These are phyloP conservation scores for Platycheirus rosarum DNA, from an alignment of 2,888 invertebrate species.

Conservation along the genomic window DNA sequence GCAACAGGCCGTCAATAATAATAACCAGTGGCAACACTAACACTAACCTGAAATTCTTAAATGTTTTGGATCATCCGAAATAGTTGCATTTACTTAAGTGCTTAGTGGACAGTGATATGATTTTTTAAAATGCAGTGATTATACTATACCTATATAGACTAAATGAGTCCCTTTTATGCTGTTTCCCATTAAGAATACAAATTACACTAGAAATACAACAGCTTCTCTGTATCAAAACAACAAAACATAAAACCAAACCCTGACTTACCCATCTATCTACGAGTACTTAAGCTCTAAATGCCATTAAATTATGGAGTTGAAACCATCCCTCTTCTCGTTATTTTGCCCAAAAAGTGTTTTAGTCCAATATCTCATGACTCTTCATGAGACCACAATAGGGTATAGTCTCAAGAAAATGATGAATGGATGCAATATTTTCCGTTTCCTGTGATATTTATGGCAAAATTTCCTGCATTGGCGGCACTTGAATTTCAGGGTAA, in stretches of 20 bases:
- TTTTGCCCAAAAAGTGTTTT: conserved; percentile 11
- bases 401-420: conserved; percentile 59
- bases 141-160: too few relatives aligned
- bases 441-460: conserved; percentile 63
- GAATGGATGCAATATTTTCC: conserved; percentile 70
- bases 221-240: neutral
- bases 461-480: conserved; percentile 70
- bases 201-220: too few relatives aligned
- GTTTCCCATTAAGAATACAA: too few relatives aligned
- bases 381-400: neutral
- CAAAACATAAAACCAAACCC: conserved; percentile 11
- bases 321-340: conserved; percentile 23
- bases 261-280: conserved; percentile 16
- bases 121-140: too few relatives aligned
- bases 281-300: conserved; percentile 11
- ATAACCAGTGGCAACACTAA: too few relatives aligned
- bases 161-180: too few relatives aligned
- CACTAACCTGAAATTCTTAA: too few relatives aligned
- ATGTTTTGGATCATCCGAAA: too few relatives aligned
- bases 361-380: conserved; percentile 10
- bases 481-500: conserved; percentile 51
- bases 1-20: too few relatives aligned
- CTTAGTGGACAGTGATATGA: too few relatives aligned
- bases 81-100: too few relatives aligned
- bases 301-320: conserved; percentile 54